phyloP scores from a whole-genome alignment of 2,113 vertebrate genomes.

The Salminus brasiliensis region DNA sequence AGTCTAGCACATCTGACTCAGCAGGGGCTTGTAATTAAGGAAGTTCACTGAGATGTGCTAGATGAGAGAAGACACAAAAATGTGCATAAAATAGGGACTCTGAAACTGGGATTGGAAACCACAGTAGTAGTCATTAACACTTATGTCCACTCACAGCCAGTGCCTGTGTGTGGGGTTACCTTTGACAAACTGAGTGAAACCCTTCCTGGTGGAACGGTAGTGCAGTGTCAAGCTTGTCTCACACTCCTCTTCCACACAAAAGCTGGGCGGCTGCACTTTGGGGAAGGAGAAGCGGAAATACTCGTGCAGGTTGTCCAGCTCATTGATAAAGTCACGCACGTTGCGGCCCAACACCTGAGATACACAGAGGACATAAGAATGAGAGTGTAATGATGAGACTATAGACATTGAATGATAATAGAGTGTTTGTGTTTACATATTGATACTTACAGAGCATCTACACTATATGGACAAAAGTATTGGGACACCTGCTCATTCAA shows the following conservation, averaged over 20 bases:
- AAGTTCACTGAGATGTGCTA: no score
- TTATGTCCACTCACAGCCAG: neutral
- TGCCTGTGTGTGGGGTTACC: conserved; percentile 56
- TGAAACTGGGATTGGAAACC: no score
- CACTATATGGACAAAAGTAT: no score
- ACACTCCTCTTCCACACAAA: conserved; percentile 78
- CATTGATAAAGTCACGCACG: conserved; percentile 79
- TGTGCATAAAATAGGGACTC: no score
- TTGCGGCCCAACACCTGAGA: conserved; percentile 72
- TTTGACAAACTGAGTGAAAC: conserved; percentile 79
- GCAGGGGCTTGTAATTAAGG: no score
- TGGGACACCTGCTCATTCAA: no score
- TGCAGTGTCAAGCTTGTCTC: conserved; percentile 76
- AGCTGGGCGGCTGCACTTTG: conserved; percentile 77
- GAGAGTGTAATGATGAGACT: neutral
- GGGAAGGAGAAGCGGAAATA: conserved; percentile 80
- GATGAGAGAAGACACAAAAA: no score
- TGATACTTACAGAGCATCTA: no score
- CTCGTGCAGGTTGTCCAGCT: conserved; percentile 78
- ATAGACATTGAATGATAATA: neutral
- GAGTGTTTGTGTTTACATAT: no score
- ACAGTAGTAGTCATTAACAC: no score
- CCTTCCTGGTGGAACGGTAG: conserved; percentile 75
- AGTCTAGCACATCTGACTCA: no score
- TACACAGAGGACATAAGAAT: neutral